Base-by-base conservation (phyloP, 2,888 invertebrate genomes). In the Nezara viridula region DNA sequence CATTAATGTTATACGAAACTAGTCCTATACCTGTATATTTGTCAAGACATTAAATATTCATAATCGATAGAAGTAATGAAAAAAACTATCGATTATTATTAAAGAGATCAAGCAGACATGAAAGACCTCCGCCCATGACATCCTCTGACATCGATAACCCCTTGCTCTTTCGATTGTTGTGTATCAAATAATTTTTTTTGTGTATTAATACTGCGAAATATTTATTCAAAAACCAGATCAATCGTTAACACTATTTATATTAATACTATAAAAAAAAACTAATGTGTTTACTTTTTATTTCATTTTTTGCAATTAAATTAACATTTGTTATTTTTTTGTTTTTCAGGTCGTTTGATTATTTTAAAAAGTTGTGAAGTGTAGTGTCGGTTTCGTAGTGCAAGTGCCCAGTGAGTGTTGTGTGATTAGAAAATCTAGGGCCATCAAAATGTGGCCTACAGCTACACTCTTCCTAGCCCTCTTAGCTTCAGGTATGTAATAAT, bases 341-440 rank as follows among this genome's bases (percentile, higher is more conserved):
- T 73, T 73, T 19, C 66, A 73, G 66, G 66, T 73, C 32, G 32
- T 37, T 73, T 21, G 66, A 73, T 73, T 19, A 21, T 37, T 73
- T 60, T 32, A 24, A 6, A 73, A 73, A 73, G 49, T 86, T 32
- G 86, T 86, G 86, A 27, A 52, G 86, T 86, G 86, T 86, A 86
- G 86, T 86, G 86, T 73, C 66, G 66, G 66, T 73, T 60, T 37
- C 50, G 50, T 52, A 86, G 86, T 86, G 86, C 49, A 49, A n/a
- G 50, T 49, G 49, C 50, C 21, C 50, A 49, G 86, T 86, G 86
- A 49, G 86, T 86, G 86, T 86, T 37, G 86, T 86, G 86, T 50
- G 52, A 27, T 32, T 86, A 52, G 50, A 47, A n/a, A 49, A 52
- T 86, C 50, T 27, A 21, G 52, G 50, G 47, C 86, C 49, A 50